These are phyloP conservation scores for Corythoichthys intestinalis DNA, from an alignment of 2,113 vertebrate genomes.

Conservation along the genomic window DNA sequence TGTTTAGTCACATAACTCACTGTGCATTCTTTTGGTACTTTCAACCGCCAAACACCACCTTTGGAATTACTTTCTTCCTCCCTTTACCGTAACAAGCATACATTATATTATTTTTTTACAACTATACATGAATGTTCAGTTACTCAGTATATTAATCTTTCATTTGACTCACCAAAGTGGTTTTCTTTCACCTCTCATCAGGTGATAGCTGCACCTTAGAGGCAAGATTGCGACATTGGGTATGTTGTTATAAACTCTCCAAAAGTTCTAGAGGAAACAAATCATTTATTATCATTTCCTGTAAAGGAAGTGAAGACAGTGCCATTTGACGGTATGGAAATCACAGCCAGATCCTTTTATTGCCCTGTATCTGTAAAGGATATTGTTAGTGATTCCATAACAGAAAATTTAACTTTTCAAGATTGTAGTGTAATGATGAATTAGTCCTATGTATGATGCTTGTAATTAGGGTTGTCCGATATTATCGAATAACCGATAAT, in stretches of 20 bases:
- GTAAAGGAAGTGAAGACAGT: not conserved
- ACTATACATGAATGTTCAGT: not conserved
- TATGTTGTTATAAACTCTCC: constrained; percentile 98
- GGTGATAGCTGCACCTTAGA: constrained; percentile 88
- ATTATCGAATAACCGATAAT: no score
- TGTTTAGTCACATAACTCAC: constrained; percentile 65
- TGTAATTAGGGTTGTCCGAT: not conserved
- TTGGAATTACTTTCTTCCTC: constrained; percentile 97
- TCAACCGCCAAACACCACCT: constrained; percentile 95
- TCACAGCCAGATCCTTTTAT: not conserved
- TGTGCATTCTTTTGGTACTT: constrained; percentile 88
- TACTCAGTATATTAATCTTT: not conserved
- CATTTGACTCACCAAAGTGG: constrained; percentile 81
- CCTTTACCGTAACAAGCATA: constrained; percentile 63
- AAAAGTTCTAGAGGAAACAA: constrained; percentile 81
- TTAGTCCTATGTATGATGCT: not conserved
- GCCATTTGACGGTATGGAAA: not conserved
- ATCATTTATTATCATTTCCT: constrained; percentile 17
- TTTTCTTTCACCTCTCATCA: constrained; percentile 92
- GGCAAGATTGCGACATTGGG: constrained; percentile 83
- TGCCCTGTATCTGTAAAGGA: constrained; percentile 1
- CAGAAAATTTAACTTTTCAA: not conserved
- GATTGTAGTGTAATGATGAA: not conserved
- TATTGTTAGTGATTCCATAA: not conserved
- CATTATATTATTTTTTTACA: not conserved